A percentile compares a stretch with the other conserved stretches of the same genome.
These are phyloP conservation scores for Unio pictorum DNA, from an alignment of 2,888 invertebrate genomes.

Conservation along the genomic window DNA sequence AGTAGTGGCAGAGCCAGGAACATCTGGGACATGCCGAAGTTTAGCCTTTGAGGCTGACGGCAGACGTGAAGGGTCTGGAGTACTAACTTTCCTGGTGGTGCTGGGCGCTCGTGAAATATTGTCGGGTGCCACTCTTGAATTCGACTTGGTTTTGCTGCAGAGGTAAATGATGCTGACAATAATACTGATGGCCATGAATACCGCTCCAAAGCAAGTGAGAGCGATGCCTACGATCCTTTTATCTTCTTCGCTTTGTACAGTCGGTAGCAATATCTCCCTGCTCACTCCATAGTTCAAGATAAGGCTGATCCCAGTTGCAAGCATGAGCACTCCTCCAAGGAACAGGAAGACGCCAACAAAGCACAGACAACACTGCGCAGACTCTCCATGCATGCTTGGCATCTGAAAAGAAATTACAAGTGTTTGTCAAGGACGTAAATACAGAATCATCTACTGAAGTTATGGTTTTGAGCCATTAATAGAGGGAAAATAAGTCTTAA, in stretches of 20 bases:
- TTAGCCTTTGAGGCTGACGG: background rate
- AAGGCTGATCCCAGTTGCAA: conserved; percentile 58
- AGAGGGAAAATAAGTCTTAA: too few species aligned
- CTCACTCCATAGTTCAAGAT: conserved; percentile 60
- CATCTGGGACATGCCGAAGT: background rate
- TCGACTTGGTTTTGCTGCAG: conserved; percentile 29
- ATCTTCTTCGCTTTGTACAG: conserved; percentile 56
- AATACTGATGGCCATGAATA: conserved; percentile 48
- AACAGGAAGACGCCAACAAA: conserved; percentile 57
- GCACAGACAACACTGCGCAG: conserved; percentile 59
- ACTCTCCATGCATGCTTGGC: conserved; percentile 55
- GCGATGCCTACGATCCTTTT: conserved; percentile 61
- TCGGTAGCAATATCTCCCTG: conserved; percentile 54
- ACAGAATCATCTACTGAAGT: too few species aligned
- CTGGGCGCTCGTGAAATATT: conserved; percentile 29
- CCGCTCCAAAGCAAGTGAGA: conserved; percentile 51
- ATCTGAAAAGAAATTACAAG: conserved; percentile 42
- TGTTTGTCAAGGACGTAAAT: too few species aligned
- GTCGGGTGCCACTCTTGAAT: conserved; percentile 23
- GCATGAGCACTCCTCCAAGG: conserved; percentile 59
- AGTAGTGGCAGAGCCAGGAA: conserved; percentile 1
- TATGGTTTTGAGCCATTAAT: too few species aligned
- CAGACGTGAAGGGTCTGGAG: background rate
- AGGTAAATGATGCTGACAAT: conserved; percentile 54
- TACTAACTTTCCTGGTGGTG: conserved; percentile 5